A percentile compares a stretch with the other conserved stretches of the same genome.
Evolutionary conservation across 2,888 invertebrate genomes (phyloP).

Genomic region (Coleophora deauratella): DNA sequence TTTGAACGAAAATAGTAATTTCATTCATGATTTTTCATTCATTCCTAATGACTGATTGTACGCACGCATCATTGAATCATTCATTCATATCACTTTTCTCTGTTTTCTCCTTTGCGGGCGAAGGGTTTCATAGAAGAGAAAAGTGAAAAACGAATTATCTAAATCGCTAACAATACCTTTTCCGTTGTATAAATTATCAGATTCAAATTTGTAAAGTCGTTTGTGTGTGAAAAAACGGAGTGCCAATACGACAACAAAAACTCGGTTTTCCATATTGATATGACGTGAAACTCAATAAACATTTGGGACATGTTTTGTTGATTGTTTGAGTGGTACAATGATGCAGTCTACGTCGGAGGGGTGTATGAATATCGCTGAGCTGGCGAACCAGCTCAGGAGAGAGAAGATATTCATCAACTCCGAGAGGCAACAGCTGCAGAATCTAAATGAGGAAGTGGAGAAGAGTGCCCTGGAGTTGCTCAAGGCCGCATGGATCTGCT

Average conservation of each 20-base stretch:
- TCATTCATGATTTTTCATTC: too few species aligned
- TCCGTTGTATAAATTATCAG: too few species aligned
- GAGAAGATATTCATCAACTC: slow-evolving; percentile 91
- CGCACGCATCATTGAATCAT: too few species aligned
- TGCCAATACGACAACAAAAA: slow-evolving; percentile 24
- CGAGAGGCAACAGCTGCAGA: slow-evolving; percentile 87
- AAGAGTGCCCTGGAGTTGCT: slow-evolving; percentile 70
- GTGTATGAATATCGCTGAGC: slow-evolving; percentile 65
- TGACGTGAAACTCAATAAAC: slow-evolving; percentile 34
- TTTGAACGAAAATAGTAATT: too few species aligned
- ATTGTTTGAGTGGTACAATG: slow-evolving; percentile 35
- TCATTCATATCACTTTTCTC: too few species aligned
- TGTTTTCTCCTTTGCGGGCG: too few species aligned
- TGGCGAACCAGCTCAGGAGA: slow-evolving; percentile 79
- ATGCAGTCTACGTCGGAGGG: slow-evolving; percentile 67
- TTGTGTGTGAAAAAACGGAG: not conserved
- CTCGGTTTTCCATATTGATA: slow-evolving; percentile 30
- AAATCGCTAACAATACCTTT: too few species aligned
- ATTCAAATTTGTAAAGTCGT: too few species aligned
- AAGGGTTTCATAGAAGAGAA: too few species aligned
- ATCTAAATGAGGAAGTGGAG: slow-evolving; percentile 82
- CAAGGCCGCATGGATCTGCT: slow-evolving; percentile 90
- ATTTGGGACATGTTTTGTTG: slow-evolving; percentile 29
- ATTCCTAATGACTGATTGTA: too few species aligned
- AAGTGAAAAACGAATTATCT: too few species aligned